Conservation (phyloP, 2,797 vertebrate species). For the Poeciliopsis gracilis region DNA sequence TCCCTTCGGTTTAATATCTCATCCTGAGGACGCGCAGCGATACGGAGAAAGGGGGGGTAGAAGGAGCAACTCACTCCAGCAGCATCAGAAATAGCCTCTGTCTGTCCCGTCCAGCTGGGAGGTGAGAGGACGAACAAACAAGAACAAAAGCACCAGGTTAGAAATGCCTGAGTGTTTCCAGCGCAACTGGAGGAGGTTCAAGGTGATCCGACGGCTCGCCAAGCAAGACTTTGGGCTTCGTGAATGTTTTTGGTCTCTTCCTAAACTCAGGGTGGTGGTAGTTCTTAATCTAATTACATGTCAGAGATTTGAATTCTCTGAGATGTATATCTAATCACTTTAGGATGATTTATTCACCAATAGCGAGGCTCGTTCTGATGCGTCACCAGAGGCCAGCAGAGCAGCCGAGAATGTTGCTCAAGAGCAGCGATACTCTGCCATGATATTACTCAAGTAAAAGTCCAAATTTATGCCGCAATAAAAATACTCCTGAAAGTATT, state of each 20-base stretch:
- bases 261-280: background rate
- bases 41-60: background rate
- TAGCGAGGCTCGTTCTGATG: background rate
- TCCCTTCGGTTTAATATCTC: slow-evolving; percentile 2
- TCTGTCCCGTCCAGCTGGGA: background rate
- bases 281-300: background rate
- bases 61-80: background rate
- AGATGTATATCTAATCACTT: background rate
- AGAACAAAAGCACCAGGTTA: background rate
- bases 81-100: slow-evolving; percentile 1
- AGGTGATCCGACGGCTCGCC: background rate
- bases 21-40: background rate
- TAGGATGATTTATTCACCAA: background rate
- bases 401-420: background rate
- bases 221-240: background rate
- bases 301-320: background rate
- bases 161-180: background rate
- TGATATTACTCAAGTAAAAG: background rate
- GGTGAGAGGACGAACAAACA: background rate
- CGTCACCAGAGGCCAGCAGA: background rate
- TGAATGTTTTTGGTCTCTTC: background rate
- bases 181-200: background rate
- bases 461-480: background rate
- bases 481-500: background rate
- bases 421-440: background rate